Evolutionary conservation across 2,113 vertebrate species (phyloP).

Genomic region (Bungarus multicinctus): DNA sequence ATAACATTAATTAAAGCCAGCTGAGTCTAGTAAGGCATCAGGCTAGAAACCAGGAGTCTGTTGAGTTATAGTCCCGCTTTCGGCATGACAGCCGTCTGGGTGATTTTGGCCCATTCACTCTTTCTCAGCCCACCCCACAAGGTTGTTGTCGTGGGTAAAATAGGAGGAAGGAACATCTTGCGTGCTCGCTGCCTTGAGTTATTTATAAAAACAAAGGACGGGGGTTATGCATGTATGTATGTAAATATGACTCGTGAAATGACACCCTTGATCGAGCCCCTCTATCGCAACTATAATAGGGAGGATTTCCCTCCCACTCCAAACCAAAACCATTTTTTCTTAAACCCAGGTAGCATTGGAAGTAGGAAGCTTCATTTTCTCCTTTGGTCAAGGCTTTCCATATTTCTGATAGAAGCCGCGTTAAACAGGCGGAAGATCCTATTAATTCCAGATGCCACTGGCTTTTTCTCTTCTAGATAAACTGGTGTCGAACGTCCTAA

Average conservation of each 20-base stretch:
- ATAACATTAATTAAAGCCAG: not conserved
- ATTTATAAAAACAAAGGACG: not conserved
- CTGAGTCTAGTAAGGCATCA: not conserved
- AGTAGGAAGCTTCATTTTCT: not conserved
- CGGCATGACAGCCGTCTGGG: not conserved
- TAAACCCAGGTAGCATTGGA: not conserved
- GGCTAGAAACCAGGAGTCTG: not conserved
- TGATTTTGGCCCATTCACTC: not conserved
- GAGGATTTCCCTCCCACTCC: not conserved
- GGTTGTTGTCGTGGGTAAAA: not conserved
- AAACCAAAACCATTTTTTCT: not conserved
- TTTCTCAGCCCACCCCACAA: not conserved
- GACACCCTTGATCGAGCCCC: not conserved
- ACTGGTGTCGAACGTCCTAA: not conserved
- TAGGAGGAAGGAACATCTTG: not conserved
- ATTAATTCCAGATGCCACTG: not conserved
- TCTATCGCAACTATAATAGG: not conserved
- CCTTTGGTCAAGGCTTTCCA: not conserved
- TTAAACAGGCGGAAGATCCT: not conserved
- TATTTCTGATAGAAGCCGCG: not conserved
- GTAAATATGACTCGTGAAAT: not conserved
- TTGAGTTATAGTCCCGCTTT: not conserved
- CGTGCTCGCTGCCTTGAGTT: not conserved
- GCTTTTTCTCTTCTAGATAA: not conserved
- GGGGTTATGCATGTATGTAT: not conserved